A percentile compares a stretch with the other conserved stretches of the same genome.
phyloP scores from a whole-genome alignment of 2,888 invertebrate species.

The Rhimphoctona megacephalus region DNA sequence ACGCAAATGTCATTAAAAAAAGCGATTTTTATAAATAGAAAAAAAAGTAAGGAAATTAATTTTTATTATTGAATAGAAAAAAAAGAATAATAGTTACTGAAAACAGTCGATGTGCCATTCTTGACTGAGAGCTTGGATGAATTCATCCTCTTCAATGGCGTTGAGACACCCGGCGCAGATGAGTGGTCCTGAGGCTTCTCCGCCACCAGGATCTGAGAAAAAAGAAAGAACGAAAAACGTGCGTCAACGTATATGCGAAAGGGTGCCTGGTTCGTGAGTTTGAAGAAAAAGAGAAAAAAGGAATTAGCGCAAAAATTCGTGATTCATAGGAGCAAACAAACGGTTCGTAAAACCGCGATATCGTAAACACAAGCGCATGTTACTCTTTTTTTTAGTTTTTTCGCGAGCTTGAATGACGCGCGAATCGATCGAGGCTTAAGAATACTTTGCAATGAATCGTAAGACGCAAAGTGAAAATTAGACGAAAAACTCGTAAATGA shows the following conservation, averaged over 20 bases:
- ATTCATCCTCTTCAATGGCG: slow-evolving; percentile 91
- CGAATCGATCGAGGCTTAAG: slow-evolving; percentile 31
- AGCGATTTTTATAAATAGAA: not conserved
- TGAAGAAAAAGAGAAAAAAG: not conserved
- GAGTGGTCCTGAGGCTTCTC: slow-evolving; percentile 77
- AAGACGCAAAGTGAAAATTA: not conserved
- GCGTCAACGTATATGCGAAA: not conserved
- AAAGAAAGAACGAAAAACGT: not conserved
- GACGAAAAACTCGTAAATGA: slow-evolving; percentile 14
- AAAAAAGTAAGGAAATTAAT: not conserved
- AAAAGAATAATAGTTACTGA: slow-evolving; percentile 86
- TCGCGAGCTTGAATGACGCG: slow-evolving; percentile 28
- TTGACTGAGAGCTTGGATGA: slow-evolving; percentile 92
- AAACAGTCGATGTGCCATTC: slow-evolving; percentile 97
- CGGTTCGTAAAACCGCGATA: slow-evolving; percentile 16
- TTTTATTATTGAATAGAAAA: not conserved
- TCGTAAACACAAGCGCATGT: slow-evolving; percentile 52
- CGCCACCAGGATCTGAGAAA: slow-evolving; percentile 79
- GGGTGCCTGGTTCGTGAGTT: not conserved
- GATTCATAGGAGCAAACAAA: slow-evolving; percentile 54
- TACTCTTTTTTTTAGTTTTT: not conserved
- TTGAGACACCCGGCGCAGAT: slow-evolving; percentile 92
- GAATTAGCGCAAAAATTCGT: slow-evolving; percentile 21
- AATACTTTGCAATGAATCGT: not conserved
- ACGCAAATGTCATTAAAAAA: not conserved